These are phyloP conservation scores for Gnatocerus cornutus DNA, from an alignment of 2,888 invertebrate genomes.

Conservation along the genomic window DNA sequence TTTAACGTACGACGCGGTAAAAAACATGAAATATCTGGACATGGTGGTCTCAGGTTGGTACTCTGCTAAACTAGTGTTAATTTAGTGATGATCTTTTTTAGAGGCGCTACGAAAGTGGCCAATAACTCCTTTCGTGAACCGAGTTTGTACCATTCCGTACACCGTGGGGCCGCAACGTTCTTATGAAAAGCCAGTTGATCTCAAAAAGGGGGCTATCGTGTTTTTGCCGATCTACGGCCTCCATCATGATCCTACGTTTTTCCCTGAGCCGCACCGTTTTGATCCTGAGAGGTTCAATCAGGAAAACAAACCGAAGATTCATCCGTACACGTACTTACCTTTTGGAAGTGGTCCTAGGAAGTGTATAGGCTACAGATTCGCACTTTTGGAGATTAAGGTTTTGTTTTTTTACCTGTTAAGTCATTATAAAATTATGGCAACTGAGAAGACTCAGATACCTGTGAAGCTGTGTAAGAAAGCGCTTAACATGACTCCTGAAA, in stretches of 20 bases:
- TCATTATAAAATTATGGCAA: slow-evolving; percentile 53
- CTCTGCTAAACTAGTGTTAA: no score
- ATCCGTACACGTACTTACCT: slow-evolving; percentile 68
- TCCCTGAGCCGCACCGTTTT: slow-evolving; percentile 61
- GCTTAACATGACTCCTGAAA: no score
- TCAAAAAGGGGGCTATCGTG: slow-evolving; percentile 61
- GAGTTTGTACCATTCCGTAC: slow-evolving; percentile 73
- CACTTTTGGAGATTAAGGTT: slow-evolving; percentile 56
- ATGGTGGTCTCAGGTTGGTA: slow-evolving; percentile 67
- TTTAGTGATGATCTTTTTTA: slow-evolving; percentile 57
- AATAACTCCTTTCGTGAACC: slow-evolving; percentile 69
- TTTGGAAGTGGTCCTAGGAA: slow-evolving; percentile 75
- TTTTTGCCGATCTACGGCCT: slow-evolving; percentile 61
- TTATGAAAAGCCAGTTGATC: slow-evolving; percentile 51
- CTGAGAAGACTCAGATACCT: slow-evolving; percentile 55
- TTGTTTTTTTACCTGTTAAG: slow-evolving; percentile 53
- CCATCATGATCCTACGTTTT: slow-evolving; percentile 61
- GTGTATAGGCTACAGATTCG: slow-evolving; percentile 74
- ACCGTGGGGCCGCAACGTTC: slow-evolving; percentile 58
- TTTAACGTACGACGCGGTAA: slow-evolving; percentile 68
- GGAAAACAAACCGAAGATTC: slow-evolving; percentile 73
- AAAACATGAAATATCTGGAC: slow-evolving; percentile 73
- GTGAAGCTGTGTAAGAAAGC: slow-evolving; percentile 46
- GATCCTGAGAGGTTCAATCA: slow-evolving; percentile 61
- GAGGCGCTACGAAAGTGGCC: slow-evolving; percentile 73